Conservation (phyloP, 2,797 vertebrate species). For the Discoglossus pictus region DNA sequence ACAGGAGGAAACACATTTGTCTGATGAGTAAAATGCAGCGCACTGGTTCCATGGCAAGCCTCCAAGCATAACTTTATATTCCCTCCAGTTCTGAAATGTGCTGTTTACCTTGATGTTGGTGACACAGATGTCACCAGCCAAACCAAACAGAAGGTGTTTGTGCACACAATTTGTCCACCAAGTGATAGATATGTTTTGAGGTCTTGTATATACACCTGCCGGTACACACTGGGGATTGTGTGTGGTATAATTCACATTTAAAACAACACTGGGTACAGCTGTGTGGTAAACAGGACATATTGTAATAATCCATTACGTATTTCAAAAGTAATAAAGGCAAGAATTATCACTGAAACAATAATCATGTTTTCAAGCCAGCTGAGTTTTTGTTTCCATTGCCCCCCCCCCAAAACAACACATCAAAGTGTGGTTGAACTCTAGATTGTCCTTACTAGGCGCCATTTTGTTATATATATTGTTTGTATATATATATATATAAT, state of each 20-base stretch:
- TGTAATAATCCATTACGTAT: too few relatives aligned
- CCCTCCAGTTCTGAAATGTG: conserved; percentile 6
- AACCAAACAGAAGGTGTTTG: conserved; percentile 27
- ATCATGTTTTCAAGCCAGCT: background rate
- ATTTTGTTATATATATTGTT: too few relatives aligned
- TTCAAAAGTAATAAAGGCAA: background rate
- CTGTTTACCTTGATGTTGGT: conserved; percentile 3
- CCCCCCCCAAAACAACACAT: too few relatives aligned
- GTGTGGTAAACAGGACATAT: conserved; percentile 2
- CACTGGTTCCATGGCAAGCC: conserved; percentile 39
- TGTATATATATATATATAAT: too few relatives aligned
- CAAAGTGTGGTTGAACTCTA: too few relatives aligned
- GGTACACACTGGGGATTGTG: too few relatives aligned
- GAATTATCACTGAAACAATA: background rate
- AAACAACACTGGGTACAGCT: background rate
- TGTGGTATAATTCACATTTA: too few relatives aligned
- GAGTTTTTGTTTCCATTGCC: too few relatives aligned
- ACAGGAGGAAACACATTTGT: conserved; percentile 59
- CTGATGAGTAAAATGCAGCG: conserved; percentile 52
- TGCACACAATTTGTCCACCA: background rate
- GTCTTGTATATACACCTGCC: background rate
- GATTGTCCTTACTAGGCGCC: too few relatives aligned
- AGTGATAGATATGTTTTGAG: background rate
- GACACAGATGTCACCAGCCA: conserved; percentile 20
- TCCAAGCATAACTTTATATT: conserved; percentile 57